Conservation (phyloP, 2,888 invertebrate genomes). For the Sclerodermus sp. region DNA sequence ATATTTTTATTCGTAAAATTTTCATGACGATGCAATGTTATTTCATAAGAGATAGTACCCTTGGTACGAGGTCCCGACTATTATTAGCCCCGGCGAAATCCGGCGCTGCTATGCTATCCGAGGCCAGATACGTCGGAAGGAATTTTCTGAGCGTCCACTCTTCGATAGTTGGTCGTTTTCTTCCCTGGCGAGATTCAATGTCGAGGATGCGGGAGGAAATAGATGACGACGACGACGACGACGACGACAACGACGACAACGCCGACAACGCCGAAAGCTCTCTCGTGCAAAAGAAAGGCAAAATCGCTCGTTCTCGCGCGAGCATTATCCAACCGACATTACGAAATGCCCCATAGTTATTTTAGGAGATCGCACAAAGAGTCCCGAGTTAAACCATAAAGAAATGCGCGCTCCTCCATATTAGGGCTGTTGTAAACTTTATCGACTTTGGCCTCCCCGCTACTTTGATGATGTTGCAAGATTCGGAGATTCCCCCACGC, state of each 20-base stretch:
- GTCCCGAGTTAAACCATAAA: no score
- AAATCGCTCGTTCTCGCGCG: no score
- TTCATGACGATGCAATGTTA: no score
- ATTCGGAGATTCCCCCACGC: background rate
- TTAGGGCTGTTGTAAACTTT: constrained; percentile 31
- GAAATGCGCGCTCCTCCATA: constrained; percentile 23
- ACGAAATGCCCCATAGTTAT: no score
- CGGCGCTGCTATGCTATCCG: constrained; percentile 14
- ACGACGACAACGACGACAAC: no score
- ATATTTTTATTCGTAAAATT: no score
- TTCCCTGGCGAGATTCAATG: constrained; percentile 25
- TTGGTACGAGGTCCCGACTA: constrained; percentile 24
- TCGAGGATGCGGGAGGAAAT: constrained; percentile 25
- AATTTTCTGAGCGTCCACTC: constrained; percentile 18
- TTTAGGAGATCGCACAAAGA: no score
- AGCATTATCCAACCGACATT: no score
- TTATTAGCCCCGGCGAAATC: constrained; percentile 27
- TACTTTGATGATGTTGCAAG: constrained; percentile 7
- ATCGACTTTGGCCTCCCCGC: constrained; percentile 33
- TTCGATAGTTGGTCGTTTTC: no score
- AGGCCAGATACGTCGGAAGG: constrained; percentile 27
- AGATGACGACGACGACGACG: background rate
- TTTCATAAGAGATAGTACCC: background rate
- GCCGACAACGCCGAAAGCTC: no score
- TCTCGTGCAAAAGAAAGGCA: no score